phyloP scores from a whole-genome alignment of 2,113 vertebrate genomes.

The Perca fluviatilis region DNA sequence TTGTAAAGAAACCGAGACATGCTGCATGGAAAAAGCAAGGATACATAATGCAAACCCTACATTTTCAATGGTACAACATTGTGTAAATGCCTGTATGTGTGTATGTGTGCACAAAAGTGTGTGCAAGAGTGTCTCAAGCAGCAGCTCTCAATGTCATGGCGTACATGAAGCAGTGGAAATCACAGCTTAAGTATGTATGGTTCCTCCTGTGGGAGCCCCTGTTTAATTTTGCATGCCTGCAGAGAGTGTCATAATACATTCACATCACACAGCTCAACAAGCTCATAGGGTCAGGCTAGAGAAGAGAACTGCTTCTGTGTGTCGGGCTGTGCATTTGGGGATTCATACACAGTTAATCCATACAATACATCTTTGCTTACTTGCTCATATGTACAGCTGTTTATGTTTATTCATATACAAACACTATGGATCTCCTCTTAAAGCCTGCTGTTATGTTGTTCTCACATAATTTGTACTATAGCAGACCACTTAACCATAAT shows the following conservation, averaged over 20 bases:
- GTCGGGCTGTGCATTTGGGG: constrained; percentile 14
- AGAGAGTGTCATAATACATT: constrained; percentile 80
- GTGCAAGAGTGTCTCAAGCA: constrained; percentile 9
- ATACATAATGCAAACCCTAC: constrained; percentile 48
- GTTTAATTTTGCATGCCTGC: constrained; percentile 82
- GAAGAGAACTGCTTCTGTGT: constrained; percentile 33
- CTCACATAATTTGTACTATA: constrained; percentile 11
- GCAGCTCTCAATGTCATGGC: constrained; percentile 22
- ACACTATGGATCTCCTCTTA: neutral
- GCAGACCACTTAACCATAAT: constrained; percentile 50
- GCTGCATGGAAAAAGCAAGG: constrained; percentile 21
- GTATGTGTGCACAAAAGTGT: neutral
- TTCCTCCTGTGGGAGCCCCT: constrained; percentile 71
- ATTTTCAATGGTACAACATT: constrained; percentile 26
- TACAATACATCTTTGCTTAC: constrained; percentile 9
- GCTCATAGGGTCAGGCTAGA: constrained; percentile 60
- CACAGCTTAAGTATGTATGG: constrained; percentile 77
- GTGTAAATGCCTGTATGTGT: constrained; percentile 15
- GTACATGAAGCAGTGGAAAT: constrained; percentile 67
- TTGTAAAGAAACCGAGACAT: constrained; percentile 3
- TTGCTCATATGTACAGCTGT: neutral
- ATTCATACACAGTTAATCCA: constrained; percentile 33
- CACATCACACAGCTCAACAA: constrained; percentile 78
- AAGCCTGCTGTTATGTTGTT: constrained; percentile 7
- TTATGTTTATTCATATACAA: constrained; percentile 26